Base-by-base conservation (phyloP, 2,888 invertebrate genomes). In the Xestia c-nigrum region DNA sequence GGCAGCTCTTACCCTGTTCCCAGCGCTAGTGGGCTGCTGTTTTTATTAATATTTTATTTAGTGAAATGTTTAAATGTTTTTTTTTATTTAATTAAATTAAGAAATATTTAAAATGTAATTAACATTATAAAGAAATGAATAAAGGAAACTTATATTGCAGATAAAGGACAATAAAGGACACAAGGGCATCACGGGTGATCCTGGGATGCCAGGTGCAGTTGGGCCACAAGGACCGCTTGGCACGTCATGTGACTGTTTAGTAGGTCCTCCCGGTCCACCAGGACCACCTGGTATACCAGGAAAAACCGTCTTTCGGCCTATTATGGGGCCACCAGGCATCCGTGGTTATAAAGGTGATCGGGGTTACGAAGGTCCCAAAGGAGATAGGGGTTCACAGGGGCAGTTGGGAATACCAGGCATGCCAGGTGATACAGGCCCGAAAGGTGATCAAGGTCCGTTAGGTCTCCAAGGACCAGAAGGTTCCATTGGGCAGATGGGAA, bases 121-220 rank as follows among this genome's bases (percentile, higher is more conserved):
- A 31, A 31, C 3, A 31, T 31, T n/a, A 3, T 31, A 3, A 31
- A 31, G 1, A 31, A 31, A 31, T 31, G 31, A 31, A 31, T 31
- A 43, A 69, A 14, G 0, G 5, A 46, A 31, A 31, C 38, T 64
- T 10, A 7, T 12, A 40, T 65, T 50, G 5, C 65, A 72, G 72
- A 1, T 72, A 72, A 64, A 24, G 12, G 72, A 40, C 40, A 12
- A 21, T 6, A 72, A n/a, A 40, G 71, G 71, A 14, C 50, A 72
- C 3, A 64, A 9, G 19, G 71, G 71, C 0, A 1, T 5, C 16
- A 1, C 7, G 4, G 71, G 63, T 7, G 9, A 31, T 2, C 12
- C 14, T 5, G 70, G 59, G 10, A n/a, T 6, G 19, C 19, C 47
- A 50, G 71, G 63, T 50, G 19, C 12, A 47, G 66, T 43, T 10